Evolutionary conservation across 1,140 invertebrate species (phyloP), one percentile per base, ranked within the genome.

Genomic region (Himalopsyche phryganea): DNA sequence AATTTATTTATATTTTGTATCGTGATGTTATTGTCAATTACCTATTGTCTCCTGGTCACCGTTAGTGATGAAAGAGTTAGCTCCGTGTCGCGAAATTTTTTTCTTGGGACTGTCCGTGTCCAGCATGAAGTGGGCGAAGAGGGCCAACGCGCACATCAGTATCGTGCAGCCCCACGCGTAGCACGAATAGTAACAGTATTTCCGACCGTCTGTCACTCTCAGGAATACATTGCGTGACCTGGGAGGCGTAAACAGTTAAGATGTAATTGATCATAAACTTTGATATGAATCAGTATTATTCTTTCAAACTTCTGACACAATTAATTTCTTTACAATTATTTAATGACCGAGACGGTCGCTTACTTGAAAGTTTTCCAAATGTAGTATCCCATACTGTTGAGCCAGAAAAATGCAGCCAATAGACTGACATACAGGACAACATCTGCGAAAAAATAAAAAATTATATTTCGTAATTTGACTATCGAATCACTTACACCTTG

Each of bases 321-420:
- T n/a, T n/a, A n/a, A n/a, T n/a, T n/a, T n/a, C n/a, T n/a, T n/a
- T n/a, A n/a, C n/a, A n/a, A n/a, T n/a, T n/a, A n/a, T n/a, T n/a
- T n/a, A n/a, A n/a, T n/a, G n/a, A n/a, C n/a, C n/a, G n/a, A 33
- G 13, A 28, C 50, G 33, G 46, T 14, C 18, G 71, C 73, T 73
- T 76, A 85, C 84, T 80, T 83, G 64, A 91, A 91, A 0, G 87
- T 91, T 69, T 86, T 90, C 89, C 89, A 92, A 40, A 92, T 87
- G 68, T 91, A 91, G 70, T 89, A 92, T 38, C 88, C 89, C 49
- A 90, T 81, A 65, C 87, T 88, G 65, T 88, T 91, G 0, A 92
- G 72, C 90, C 90, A 92, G 65, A 91, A 90, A 72, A 91, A 91
- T 20, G 88, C 86, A 10, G 83, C 87, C 35, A 91, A 66, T 40